phyloP scores from a whole-genome alignment of 2,113 vertebrate genomes.

The Scytalopus superciliaris region DNA sequence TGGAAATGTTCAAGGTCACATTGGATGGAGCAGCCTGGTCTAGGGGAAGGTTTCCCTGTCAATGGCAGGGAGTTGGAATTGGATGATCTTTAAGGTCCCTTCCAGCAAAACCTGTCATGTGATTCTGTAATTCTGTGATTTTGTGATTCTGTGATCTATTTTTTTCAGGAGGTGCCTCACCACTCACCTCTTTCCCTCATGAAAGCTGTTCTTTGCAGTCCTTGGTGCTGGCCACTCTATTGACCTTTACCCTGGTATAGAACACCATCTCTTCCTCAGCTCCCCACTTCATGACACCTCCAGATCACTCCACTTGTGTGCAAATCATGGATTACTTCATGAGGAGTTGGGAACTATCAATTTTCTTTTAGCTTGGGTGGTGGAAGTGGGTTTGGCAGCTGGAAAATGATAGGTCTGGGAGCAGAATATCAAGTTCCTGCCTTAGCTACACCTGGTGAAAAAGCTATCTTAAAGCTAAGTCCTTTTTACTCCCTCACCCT shows the following conservation, averaged over 20 bases:
- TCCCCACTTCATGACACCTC: background rate
- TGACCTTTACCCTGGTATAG: background rate
- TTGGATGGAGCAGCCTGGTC: accelerated
- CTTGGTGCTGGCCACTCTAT: background rate
- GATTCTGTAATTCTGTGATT: background rate
- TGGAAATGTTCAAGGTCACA: background rate
- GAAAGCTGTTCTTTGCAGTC: background rate
- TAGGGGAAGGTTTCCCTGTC: background rate
- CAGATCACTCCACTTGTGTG: background rate
- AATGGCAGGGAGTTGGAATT: accelerated
- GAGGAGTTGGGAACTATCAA: background rate
- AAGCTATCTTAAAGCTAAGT: background rate
- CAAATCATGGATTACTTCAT: background rate
- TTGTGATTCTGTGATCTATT: background rate
- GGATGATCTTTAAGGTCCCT: no score
- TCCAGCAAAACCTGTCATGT: background rate
- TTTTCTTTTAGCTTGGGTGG: background rate
- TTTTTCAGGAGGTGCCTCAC: no score
- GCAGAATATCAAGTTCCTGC: background rate
- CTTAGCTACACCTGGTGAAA: background rate
- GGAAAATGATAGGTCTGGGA: background rate
- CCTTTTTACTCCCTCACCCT: background rate
- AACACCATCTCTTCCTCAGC: background rate
- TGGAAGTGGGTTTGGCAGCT: background rate
- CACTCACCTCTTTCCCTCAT: background rate